Evolutionary conservation across 2,888 invertebrate genomes (phyloP).

Genomic region (Cerceris rybyensis): DNA sequence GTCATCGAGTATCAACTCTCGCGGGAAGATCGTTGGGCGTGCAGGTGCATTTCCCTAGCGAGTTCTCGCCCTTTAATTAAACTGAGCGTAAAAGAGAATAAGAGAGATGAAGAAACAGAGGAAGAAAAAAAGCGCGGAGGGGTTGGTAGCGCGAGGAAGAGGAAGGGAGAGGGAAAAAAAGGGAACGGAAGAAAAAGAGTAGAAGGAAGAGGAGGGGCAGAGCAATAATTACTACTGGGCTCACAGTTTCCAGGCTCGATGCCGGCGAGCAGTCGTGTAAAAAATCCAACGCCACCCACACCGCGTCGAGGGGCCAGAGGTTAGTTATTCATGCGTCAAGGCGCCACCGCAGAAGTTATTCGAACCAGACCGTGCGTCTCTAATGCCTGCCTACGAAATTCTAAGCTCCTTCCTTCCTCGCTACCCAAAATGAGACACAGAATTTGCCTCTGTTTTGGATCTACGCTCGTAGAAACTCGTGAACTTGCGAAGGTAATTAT

Average conservation of each 20-base stretch:
- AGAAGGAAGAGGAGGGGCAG: constrained; percentile 43
- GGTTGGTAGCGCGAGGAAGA: not conserved
- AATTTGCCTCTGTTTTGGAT: too few relatives aligned
- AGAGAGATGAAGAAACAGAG: constrained; percentile 9
- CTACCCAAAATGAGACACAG: not conserved
- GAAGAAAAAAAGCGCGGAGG: constrained; percentile 7
- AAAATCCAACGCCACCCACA: constrained; percentile 79
- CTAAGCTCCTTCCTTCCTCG: constrained; percentile 42
- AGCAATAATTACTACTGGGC: constrained; percentile 76
- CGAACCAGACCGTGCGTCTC: constrained; percentile 76
- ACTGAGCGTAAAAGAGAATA: constrained; percentile 27
- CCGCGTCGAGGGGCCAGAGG: constrained; percentile 73
- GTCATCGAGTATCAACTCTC: not conserved
- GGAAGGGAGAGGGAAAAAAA: not conserved
- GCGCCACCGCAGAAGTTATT: constrained; percentile 78
- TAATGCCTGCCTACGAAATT: constrained; percentile 68
- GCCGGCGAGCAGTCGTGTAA: constrained; percentile 74
- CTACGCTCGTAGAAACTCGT: too few relatives aligned
- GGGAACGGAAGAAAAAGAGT: constrained; percentile 43
- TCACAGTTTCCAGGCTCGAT: constrained; percentile 71
- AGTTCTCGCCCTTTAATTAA: constrained; percentile 61
- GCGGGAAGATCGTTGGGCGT: constrained; percentile 11
- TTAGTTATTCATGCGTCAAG: constrained; percentile 79
- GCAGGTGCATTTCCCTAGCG: constrained; percentile 39
- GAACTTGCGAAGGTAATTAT: too few relatives aligned